Evolutionary conservation across 1,140 invertebrate species (phyloP), one percentile per base, ranked within the genome.

Genomic region (Sinella curviseta): DNA sequence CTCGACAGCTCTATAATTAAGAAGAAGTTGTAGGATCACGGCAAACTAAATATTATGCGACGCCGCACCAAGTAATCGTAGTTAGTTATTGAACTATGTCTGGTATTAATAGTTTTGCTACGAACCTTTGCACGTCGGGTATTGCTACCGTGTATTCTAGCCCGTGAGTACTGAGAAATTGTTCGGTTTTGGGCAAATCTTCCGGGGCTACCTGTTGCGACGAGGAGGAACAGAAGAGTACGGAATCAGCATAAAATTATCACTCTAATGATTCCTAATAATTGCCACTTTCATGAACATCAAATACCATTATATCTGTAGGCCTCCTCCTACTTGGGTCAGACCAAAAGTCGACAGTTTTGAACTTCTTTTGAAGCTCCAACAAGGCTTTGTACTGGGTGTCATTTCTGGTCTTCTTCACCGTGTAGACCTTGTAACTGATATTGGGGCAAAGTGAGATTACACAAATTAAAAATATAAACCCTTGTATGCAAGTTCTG

Each of bases 231-330:
- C n/a, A n/a, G n/a, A n/a, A n/a, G n/a, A n/a, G n/a, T n/a, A n/a
- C n/a, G n/a, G n/a, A n/a, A n/a, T n/a, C n/a, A n/a, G n/a, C n/a
- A n/a, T n/a, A n/a, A n/a, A n/a, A n/a, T n/a, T n/a, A 14, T 14
- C 12, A 54, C n/a, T 54, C 12, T n/a, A n/a, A n/a, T n/a, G n/a
- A n/a, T n/a, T n/a, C n/a, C n/a, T n/a, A n/a, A n/a, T n/a, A n/a
- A n/a, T n/a, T n/a, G n/a, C n/a, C n/a, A n/a, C n/a, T n/a, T n/a
- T n/a, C n/a, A n/a, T n/a, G n/a, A n/a, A n/a, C n/a, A n/a, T n/a
- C n/a, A n/a, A n/a, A 76, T 0, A 82, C 82, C 80, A 83, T 80
- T 16, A 83, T 79, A 33, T 83, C 82, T 17, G 77, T 77, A 1
- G 73, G 34, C 28, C 82, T n/a, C 12, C 4, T 57, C 30, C 28